Base-by-base conservation (phyloP, 2,888 invertebrate genomes). In the Ischnura elegans region DNA sequence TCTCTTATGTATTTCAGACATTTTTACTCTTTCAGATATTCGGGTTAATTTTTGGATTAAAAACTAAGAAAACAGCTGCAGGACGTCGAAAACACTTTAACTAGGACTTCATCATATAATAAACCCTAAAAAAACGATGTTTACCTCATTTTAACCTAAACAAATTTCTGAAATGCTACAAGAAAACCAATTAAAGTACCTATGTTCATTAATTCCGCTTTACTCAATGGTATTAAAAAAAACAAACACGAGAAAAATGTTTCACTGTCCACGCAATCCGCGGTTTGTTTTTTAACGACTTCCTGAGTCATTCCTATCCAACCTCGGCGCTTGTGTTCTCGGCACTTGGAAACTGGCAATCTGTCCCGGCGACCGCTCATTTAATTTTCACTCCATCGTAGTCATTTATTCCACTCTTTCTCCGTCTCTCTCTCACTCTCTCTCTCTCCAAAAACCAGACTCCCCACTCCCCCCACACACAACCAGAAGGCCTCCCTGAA, bases 371-470 rank as follows among this genome's bases (percentile, higher is more conserved):
- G 76, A 76, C 10, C 76, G 5, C 36, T 76, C 76, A 76, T 76
- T 76, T 76, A 76, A 76, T 76, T 76, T 76, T 76, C 76, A 76
- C 76, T 76, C 76, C 76, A 76, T 76, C 76, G 29, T 36, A 76
- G 76, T 76, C 76, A 76, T 76, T 76, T 76, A 76, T 36, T 36
- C 36, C 76, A 2, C 36, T 61, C 61, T 61, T n/a, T 25, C 55
- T 3, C 21, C 25, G 25, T 19, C 51, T 36, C 76, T 13, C 36
- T 13, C 61, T 25, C 55, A 10, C 21, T 6, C 61, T 19, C 51
- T 36, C 76, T 13, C 36, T 13, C 36, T 36, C 76, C 8, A 13
- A 13, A 25, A 13, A 25, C 76, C 76, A 36, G 13, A n/a, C 29
- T 10, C 76, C 76, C 36, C 5, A 4, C 61, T 1, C 29, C 76